Evolutionary conservation across 2,113 vertebrate genomes (phyloP).

Genomic region (Cyanoramphus novaezelandiae): DNA sequence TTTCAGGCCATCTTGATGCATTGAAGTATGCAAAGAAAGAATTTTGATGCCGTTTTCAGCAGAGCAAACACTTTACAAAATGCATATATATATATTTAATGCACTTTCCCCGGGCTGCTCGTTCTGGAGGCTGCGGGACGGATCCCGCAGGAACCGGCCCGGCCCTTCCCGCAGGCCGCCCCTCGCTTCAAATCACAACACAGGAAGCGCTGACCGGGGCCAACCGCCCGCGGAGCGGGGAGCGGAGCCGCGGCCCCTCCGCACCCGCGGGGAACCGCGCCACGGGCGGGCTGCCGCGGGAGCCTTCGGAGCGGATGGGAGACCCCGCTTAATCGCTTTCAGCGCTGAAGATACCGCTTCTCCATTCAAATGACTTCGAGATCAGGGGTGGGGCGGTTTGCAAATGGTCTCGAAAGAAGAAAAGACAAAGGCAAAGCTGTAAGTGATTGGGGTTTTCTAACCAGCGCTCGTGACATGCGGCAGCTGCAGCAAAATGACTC

Average conservation of each 20-base stretch:
- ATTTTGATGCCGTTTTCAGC: background rate
- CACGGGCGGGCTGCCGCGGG: background rate
- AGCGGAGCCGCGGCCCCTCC: background rate
- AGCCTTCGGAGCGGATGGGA: background rate
- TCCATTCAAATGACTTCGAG: background rate
- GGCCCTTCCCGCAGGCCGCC: background rate
- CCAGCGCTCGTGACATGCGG: background rate
- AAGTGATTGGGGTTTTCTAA: constrained; percentile 41
- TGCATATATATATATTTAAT: background rate
- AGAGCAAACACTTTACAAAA: background rate
- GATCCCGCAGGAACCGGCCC: background rate
- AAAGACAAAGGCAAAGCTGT: constrained; percentile 62
- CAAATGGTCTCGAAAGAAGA: constrained; percentile 5
- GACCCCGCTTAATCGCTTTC: background rate
- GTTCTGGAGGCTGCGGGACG: background rate
- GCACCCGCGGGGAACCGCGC: background rate
- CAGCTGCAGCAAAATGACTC: constrained; percentile 20
- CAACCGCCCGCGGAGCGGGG: background rate
- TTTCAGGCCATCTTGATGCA: background rate
- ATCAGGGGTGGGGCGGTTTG: constrained; percentile 29
- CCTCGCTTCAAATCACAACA: constrained; percentile 21
- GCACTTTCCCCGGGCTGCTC: background rate
- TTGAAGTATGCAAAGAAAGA: no score
- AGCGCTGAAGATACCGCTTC: background rate
- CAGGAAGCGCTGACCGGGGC: background rate